A percentile compares a stretch with the other conserved stretches of the same genome.
Evolutionary conservation across 1,140 invertebrate species (phyloP).

Genomic region (Drosophila orena): DNA sequence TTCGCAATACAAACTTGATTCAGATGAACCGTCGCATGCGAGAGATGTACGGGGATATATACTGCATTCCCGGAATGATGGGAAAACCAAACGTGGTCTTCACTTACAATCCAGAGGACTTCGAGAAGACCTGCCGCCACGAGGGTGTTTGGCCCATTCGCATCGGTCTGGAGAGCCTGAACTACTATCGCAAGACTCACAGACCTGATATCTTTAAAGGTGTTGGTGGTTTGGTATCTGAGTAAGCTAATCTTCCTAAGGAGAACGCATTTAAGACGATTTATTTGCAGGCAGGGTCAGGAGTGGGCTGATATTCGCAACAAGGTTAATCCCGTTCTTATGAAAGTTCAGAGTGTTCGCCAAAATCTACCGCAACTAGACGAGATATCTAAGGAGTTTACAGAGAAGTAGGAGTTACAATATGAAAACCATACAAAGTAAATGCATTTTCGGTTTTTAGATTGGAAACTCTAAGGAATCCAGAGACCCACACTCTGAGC

Average conservation of each 20-base stretch:
- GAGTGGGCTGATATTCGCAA: conserved; percentile 68
- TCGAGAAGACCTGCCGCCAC: conserved; percentile 69
- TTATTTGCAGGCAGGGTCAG: conserved; percentile 57
- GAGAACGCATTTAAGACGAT: not conserved
- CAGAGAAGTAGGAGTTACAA: conserved; percentile 46
- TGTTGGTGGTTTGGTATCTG: conserved; percentile 63
- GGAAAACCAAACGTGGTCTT: conserved; percentile 71
- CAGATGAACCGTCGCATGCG: conserved; percentile 62
- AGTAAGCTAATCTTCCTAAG: conserved; percentile 33
- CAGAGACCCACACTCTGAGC: conserved; percentile 86
- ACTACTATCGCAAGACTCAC: conserved; percentile 67
- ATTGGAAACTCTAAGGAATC: conserved; percentile 85
- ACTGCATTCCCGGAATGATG: conserved; percentile 63
- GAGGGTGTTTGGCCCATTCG: conserved; percentile 82
- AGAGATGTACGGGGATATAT: conserved; percentile 70
- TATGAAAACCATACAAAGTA: too few species aligned
- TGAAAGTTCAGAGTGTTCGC: conserved; percentile 73
- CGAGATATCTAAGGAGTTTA: conserved; percentile 65
- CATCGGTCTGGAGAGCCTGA: conserved; percentile 65
- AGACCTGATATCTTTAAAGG: conserved; percentile 71
- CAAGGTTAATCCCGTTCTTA: conserved; percentile 72
- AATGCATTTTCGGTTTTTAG: conserved; percentile 61
- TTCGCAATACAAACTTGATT: conserved; percentile 59
- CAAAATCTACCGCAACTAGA: conserved; percentile 66
- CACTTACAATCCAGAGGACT: conserved; percentile 70